These are phyloP conservation scores for Anhinga rufa DNA, from an alignment of 2,113 vertebrate species.

Conservation along the genomic window DNA sequence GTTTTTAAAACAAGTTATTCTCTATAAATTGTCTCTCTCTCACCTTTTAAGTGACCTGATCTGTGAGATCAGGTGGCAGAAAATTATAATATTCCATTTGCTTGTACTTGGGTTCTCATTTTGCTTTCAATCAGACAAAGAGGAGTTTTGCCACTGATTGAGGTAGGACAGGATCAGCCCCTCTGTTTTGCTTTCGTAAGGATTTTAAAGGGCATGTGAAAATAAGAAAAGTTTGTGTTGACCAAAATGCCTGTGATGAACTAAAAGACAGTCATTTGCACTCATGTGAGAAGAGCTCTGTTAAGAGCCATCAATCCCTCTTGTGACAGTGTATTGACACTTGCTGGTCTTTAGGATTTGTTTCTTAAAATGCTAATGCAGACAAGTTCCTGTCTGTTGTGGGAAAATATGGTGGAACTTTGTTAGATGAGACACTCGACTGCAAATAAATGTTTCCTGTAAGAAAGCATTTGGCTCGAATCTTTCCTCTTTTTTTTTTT, in stretches of 20 bases:
- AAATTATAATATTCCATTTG: neutral
- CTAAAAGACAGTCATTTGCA: conserved; percentile 39
- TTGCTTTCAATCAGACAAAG: neutral
- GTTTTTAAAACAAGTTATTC: neutral
- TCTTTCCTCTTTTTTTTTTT: neutral
- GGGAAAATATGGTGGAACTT: conserved; percentile 42
- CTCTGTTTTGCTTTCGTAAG: neutral
- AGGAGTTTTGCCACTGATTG: neutral
- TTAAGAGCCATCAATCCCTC: neutral
- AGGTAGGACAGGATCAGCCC: neutral
- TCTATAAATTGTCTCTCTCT: neutral
- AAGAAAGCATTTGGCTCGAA: conserved; percentile 47
- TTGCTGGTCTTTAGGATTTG: conserved; percentile 15
- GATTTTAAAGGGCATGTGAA: neutral
- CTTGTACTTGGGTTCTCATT: neutral
- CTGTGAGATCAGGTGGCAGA: neutral
- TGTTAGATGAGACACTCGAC: conserved; percentile 41
- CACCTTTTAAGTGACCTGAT: neutral
- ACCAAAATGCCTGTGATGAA: conserved; percentile 48
- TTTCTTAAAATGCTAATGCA: conserved; percentile 56
- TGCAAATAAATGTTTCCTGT: conserved; percentile 59
- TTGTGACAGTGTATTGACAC: conserved; percentile 21
- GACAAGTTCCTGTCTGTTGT: conserved; percentile 49
- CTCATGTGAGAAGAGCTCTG: conserved; percentile 23
- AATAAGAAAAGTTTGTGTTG: neutral